These are phyloP conservation scores for Onychomys leucogaster DNA, from an alignment of 2,797 vertebrate species.

Conservation along the genomic window DNA sequence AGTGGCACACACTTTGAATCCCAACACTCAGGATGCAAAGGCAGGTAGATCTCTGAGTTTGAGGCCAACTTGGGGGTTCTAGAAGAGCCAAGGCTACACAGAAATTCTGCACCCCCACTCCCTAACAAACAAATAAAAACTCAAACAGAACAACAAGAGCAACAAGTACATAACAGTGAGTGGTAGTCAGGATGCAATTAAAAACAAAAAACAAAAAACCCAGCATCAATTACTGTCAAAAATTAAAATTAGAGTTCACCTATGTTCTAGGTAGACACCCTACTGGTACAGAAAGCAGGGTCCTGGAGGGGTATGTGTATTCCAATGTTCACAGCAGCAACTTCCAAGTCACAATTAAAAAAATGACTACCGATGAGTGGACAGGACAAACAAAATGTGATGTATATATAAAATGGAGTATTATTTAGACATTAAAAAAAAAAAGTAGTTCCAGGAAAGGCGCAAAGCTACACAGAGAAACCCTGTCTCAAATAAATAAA, in stretches of 20 bases:
- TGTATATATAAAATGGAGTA: background rate
- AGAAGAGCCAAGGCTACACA: background rate
- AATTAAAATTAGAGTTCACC: slow-evolving; percentile 10
- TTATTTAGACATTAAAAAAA: slow-evolving; percentile 13
- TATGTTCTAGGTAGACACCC: background rate
- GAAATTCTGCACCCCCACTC: background rate
- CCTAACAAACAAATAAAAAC: background rate
- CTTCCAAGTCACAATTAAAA: slow-evolving; percentile 7
- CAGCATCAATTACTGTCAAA: background rate
- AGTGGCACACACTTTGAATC: background rate
- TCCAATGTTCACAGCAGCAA: background rate
- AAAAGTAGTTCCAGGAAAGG: no score
- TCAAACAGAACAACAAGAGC: background rate
- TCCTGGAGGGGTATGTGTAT: background rate
- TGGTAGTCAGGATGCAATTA: background rate
- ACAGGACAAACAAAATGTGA: background rate
- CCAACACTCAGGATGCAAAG: background rate
- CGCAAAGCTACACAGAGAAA: no score
- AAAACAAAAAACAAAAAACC: no score
- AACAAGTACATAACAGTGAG: background rate
- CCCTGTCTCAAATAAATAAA: no score
- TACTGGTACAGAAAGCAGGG: background rate
- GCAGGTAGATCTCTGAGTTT: background rate
- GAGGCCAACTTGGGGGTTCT: background rate
- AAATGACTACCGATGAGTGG: background rate